Conservation (phyloP, 1,140 invertebrate genomes). For the Neodiprion lecontei region DNA sequence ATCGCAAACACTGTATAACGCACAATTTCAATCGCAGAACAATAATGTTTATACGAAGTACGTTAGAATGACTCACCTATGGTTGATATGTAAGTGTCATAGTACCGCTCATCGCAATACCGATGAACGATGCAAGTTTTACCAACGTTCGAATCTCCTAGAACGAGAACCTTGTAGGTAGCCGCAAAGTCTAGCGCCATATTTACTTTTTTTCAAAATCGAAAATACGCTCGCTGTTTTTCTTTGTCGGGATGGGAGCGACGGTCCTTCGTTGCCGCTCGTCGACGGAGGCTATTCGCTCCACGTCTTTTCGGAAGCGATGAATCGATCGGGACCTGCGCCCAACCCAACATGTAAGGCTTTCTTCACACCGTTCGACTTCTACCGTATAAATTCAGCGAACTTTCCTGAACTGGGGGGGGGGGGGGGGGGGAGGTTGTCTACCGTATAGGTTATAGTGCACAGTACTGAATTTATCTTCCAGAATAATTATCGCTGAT, state of each 20-base stretch:
- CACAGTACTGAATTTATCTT: no score
- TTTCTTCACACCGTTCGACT: not conserved
- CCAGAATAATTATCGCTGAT: no score
- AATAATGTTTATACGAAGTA: not conserved
- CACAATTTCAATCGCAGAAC: not conserved
- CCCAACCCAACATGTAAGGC: constrained; percentile 10
- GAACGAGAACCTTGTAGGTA: constrained; percentile 85
- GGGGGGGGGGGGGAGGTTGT: no score
- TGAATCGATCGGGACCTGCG: constrained; percentile 53
- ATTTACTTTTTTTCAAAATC: constrained; percentile 36
- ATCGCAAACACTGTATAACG: no score
- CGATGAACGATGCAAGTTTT: constrained; percentile 92
- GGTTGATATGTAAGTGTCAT: constrained; percentile 90
- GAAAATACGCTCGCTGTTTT: not conserved
- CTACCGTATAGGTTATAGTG: no score
- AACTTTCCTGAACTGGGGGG: not conserved
- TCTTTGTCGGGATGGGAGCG: not conserved
- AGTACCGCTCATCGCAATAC: constrained; percentile 89
- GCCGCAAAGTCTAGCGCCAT: constrained; percentile 85
- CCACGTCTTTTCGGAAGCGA: constrained; percentile 29
- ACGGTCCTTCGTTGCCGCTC: constrained; percentile 7
- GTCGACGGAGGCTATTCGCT: constrained; percentile 20
- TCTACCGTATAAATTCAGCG: not conserved
- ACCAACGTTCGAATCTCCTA: constrained; percentile 91
- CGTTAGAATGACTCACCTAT: constrained; percentile 73